A percentile compares a stretch with the other conserved stretches of the same genome.
Evolutionary conservation across 2,113 vertebrate species (phyloP).

Genomic region (Menidia beryllina): DNA sequence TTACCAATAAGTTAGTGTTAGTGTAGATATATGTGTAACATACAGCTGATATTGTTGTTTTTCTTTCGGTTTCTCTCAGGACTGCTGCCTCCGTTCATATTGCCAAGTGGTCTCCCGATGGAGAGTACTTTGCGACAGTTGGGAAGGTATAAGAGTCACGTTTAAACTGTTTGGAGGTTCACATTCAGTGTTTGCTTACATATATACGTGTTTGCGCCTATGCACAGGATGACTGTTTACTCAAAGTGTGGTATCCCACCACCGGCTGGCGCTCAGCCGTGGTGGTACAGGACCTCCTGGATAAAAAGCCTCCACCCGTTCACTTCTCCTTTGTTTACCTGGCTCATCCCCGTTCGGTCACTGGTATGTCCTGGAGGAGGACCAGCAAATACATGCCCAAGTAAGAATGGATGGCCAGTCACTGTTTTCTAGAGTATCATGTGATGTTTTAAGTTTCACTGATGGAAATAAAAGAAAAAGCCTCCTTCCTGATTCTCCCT

Average conservation of each 20-base stretch:
- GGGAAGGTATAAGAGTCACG: conserved; percentile 87
- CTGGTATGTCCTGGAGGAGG: conserved; percentile 97
- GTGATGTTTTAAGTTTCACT: neutral
- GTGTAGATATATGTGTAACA: neutral
- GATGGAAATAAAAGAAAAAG: too few species aligned
- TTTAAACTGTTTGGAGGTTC: neutral
- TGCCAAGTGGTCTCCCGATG: conserved; percentile 98
- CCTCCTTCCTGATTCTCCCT: too few species aligned
- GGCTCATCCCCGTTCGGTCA: conserved; percentile 94
- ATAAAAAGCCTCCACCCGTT: conserved; percentile 83
- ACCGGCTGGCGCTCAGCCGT: conserved; percentile 96
- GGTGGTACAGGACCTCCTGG: conserved; percentile 88
- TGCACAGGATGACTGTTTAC: conserved; percentile 93
- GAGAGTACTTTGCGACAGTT: conserved; percentile 97
- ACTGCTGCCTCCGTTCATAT: conserved; percentile 93
- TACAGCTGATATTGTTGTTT: conserved; percentile 29
- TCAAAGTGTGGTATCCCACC: conserved; percentile 98
- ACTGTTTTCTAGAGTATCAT: neutral
- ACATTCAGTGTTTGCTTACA: neutral
- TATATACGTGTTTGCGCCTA: conserved; percentile 10
- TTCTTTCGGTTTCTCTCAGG: conserved; percentile 73
- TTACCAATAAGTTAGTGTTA: too few species aligned
- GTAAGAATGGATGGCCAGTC: conserved; percentile 58
- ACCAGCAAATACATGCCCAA: conserved; percentile 98
- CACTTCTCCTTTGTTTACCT: conserved; percentile 97